A percentile compares a stretch with the other conserved stretches of the same genome.
phyloP scores from a whole-genome alignment of 2,888 invertebrate species.

The Bellardia pandia region DNA sequence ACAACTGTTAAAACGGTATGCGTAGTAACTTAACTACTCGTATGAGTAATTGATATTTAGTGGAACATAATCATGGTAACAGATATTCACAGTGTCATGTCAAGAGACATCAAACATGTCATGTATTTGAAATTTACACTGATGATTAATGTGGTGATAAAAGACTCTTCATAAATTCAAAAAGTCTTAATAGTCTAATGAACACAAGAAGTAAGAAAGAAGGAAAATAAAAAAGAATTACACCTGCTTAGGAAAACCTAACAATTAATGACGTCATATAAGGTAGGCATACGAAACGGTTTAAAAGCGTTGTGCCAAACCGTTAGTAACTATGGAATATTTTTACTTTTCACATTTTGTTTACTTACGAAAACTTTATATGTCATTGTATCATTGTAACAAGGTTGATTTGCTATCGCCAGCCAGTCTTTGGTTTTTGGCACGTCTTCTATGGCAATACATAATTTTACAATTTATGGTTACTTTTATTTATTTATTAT shows the following conservation, averaged over 20 bases:
- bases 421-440: slow-evolving; percentile 70
- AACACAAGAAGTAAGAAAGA: background rate
- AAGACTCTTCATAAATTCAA: slow-evolving; percentile 41
- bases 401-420: slow-evolving; percentile 31
- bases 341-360: background rate
- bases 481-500: slow-evolving; percentile 25
- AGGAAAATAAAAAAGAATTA: background rate
- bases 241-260: slow-evolving; percentile 18
- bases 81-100: background rate
- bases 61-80: background rate
- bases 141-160: slow-evolving; percentile 64
- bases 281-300: slow-evolving; percentile 10
- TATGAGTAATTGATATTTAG: slow-evolving; percentile 8
- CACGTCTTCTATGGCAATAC: slow-evolving; percentile 79
- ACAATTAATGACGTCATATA: slow-evolving; percentile 62
- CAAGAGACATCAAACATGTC: slow-evolving; percentile 25
- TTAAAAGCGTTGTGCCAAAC: slow-evolving; percentile 50
- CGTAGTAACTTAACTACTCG: background rate
- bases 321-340: slow-evolving; percentile 22
- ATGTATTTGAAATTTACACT: slow-evolving; percentile 19
- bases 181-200: background rate
- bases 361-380: background rate
- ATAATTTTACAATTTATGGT: slow-evolving; percentile 47
- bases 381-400: slow-evolving; percentile 46
- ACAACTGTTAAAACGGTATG: slow-evolving; percentile 20